Evolutionary conservation across 2,888 invertebrate genomes (phyloP), one percentile per base, ranked within the genome.

Genomic region (Margaritifera margaritifera): DNA sequence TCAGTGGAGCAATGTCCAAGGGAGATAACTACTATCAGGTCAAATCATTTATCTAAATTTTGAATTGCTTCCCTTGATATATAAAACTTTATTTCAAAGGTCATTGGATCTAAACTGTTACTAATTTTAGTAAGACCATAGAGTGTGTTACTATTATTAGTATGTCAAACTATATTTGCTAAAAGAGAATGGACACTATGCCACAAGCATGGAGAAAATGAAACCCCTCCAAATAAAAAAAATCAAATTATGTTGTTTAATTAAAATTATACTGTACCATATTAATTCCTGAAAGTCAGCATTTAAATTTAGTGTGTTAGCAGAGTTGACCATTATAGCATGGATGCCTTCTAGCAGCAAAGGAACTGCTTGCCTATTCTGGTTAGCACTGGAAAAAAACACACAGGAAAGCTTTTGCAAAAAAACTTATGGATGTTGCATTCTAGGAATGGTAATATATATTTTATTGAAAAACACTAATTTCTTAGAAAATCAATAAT

Each of bases 331-430:
- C 84, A 96, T 94, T 70, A 97, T 91, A 0, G 96, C 95, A 73
- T 96, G 91, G 66, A 97, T 92, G 86, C 96, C 96, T 88, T 97
- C 96, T 69, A 97, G 91, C 69, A 96, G 93, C 88, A 96, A 95
- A 4, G 96, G 91, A n/a, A 93, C 91, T 1, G 93, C 93, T 57
- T 82, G 84, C 57, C 80, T 84, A n/a, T 64, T 77, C 68, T 83
- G 80, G 20, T 74, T 70, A 25, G 76, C 68, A 58, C 80, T 82
- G 68, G 20, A 69, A 74, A 24, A 50, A 50, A 42, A 51, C 8
- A 24, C 3, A 59, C 20, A 25, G 27, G 22, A 59, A 6, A 25
- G 20, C 6, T 59, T 59, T 22, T 25, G 27, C 18, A 27, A 22
- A 6, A 58, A n/a, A 22, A 24, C 22, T 19, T 25, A 25, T 6